Evolutionary conservation across 2,888 invertebrate genomes (phyloP), one percentile per base, ranked within the genome.

Genomic region (Eledona agricola): DNA sequence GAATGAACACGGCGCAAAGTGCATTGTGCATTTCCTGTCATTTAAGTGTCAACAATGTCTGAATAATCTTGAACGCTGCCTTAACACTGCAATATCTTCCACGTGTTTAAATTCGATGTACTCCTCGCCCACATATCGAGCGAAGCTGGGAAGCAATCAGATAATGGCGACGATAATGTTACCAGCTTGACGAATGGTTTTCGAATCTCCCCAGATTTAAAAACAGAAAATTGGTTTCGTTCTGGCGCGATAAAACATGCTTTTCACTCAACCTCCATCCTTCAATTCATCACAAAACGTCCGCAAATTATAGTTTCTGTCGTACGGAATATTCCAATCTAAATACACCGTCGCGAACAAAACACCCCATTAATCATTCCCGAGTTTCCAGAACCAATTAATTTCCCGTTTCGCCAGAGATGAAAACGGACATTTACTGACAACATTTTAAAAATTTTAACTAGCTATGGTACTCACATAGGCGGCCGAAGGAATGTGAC

Each of bases 401-500:
- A 35, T 20, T 20, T 6, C 35, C 2, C 35, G 22, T 35, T 12
- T n/a, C n/a, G n/a, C n/a, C n/a, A n/a, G n/a, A n/a, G n/a, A n/a
- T n/a, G n/a, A n/a, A n/a, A n/a, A n/a, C n/a, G n/a, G n/a, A n/a
- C n/a, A n/a, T n/a, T n/a, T n/a, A n/a, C n/a, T n/a, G n/a, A n/a
- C n/a, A n/a, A n/a, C n/a, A n/a, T n/a, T n/a, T n/a, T n/a, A n/a
- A n/a, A n/a, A n/a, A n/a, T n/a, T n/a, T n/a, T n/a, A 23, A 12
- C 11, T 3, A 25, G 7, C 5, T 25, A 11, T 31, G 12, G 20
- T 62, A 92, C 95, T 94, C 82, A 96, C 95, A 93, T 80, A 96
- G 84, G 85, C 95, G 85, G 77, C 95, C 95, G 81, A 96, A 95
- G 81, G 95, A 95, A 78, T 94, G 91, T 74, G 95, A 95, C 75